Evolutionary conservation across 2,888 invertebrate genomes (phyloP).

Genomic region (Orchesella flavescens): DNA sequence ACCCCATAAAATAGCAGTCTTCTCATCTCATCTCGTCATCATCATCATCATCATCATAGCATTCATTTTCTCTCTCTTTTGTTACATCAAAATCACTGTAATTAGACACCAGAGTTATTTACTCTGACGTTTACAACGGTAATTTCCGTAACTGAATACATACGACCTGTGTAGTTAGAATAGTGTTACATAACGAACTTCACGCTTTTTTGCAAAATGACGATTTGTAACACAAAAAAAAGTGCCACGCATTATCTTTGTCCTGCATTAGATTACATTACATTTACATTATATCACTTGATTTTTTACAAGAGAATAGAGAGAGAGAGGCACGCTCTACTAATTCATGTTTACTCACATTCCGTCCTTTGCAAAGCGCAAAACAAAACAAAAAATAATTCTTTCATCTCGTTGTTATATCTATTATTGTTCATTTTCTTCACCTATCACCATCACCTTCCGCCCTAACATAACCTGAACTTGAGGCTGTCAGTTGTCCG

Average conservation of each 20-base stretch:
- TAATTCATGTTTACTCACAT: no score
- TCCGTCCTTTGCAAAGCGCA: not conserved
- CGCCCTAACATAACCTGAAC: constrained; percentile 49
- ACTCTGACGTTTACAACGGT: constrained; percentile 58
- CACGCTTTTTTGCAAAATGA: not conserved
- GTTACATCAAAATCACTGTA: constrained; percentile 44
- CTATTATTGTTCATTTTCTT: constrained; percentile 29
- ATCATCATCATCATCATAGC: not conserved
- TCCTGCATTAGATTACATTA: not conserved
- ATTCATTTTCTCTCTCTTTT: not conserved
- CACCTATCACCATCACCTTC: constrained; percentile 48
- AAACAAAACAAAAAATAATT: not conserved
- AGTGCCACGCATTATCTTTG: not conserved
- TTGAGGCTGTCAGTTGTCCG: constrained; percentile 29
- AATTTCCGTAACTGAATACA: constrained; percentile 28
- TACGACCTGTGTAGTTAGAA: no score
- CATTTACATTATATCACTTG: constrained; percentile 4
- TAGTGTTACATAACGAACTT: constrained; percentile 25
- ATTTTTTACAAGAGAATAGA: not conserved
- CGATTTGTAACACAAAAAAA: constrained; percentile 4
- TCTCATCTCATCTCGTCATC: constrained; percentile 14
- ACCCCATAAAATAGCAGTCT: constrained; percentile 34
- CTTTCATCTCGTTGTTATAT: not conserved
- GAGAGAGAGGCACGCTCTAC: no score
- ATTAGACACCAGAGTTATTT: constrained; percentile 51